Percentiles rank a stretch among this genome's conserved stretches.
Conservation (phyloP, 64 coral and sea anemone genomes). For the Pocillopora verrucosa region DNA sequence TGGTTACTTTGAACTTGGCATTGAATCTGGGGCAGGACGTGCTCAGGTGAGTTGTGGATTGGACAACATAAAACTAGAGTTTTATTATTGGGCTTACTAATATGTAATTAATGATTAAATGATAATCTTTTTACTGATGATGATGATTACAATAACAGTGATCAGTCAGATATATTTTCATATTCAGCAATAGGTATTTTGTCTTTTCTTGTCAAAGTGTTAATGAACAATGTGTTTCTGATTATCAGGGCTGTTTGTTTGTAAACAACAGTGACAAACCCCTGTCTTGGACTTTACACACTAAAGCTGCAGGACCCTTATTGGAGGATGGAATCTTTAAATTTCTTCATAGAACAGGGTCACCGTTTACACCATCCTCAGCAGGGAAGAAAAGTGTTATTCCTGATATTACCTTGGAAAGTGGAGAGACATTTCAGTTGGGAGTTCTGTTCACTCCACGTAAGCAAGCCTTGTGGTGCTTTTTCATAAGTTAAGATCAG, state of each 20-base stretch:
- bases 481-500: neutral
- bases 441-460: slow-evolving; percentile 93
- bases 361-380: slow-evolving; percentile 81
- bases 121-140: too few relatives aligned
- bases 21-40: slow-evolving; percentile 92
- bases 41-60: slow-evolving; percentile 60
- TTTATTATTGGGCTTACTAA: neutral
- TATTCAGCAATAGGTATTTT: too few relatives aligned
- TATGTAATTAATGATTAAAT: too few relatives aligned
- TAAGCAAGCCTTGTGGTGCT: slow-evolving; percentile 21
- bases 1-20: slow-evolving; percentile 94
- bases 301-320: slow-evolving; percentile 42
- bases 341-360: slow-evolving; percentile 90
- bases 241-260: slow-evolving; percentile 87
- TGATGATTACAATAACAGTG: too few relatives aligned
- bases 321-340: slow-evolving; percentile 92
- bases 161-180: too few relatives aligned
- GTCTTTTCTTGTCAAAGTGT: neutral
- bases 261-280: slow-evolving; percentile 94
- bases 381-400: slow-evolving; percentile 67
- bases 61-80: neutral
- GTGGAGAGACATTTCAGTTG: slow-evolving; percentile 93
- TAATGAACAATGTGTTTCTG: neutral
- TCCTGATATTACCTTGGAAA: slow-evolving; percentile 70
- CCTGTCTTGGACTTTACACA: slow-evolving; percentile 75